phyloP scores from a whole-genome alignment of 53 echinoderm and acorn worm species.

The Holothuria scabra region DNA sequence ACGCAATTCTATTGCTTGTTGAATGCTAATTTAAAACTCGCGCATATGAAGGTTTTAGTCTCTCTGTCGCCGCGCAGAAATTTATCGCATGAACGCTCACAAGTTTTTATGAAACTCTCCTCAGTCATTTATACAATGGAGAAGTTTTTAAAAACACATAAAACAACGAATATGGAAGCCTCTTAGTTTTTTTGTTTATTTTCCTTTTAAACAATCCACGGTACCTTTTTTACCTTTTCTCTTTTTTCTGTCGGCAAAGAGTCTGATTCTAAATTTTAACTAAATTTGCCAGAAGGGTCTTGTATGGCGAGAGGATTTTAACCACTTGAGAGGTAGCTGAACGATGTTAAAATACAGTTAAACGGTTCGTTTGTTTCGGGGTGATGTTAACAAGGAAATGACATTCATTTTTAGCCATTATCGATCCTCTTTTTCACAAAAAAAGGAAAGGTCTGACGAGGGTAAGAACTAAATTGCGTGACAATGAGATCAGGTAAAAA shows the following conservation, averaged over 20 bases:
- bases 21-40: conserved; percentile 32
- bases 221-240: conserved; percentile 3
- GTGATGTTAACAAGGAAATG: conserved; percentile 21
- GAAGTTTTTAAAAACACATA: conserved; percentile 3
- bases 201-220: background rate
- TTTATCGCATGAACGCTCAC: conserved; percentile 31
- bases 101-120: background rate
- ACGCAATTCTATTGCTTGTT: conserved; percentile 24
- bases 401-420: conserved; percentile 22
- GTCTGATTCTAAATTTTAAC: conserved; percentile 36
- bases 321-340: conserved; percentile 27
- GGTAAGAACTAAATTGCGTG: conserved; percentile 26
- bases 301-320: conserved; percentile 21
- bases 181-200: conserved; percentile 4
- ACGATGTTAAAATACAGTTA: conserved; percentile 39
- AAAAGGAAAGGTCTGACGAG: background rate
- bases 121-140: conserved; percentile 16
- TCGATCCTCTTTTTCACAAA: background rate
- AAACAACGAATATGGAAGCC: conserved; percentile 14
- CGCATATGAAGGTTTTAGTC: conserved; percentile 3
- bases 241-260: conserved; percentile 5
- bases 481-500: conserved; percentile 17
- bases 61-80: conserved; percentile 11
- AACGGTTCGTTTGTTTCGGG: conserved; percentile 14
- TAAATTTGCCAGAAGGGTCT: conserved; percentile 36